These are phyloP conservation scores for Agrochola lychnidis DNA, from an alignment of 2,888 invertebrate genomes.

Conservation along the genomic window DNA sequence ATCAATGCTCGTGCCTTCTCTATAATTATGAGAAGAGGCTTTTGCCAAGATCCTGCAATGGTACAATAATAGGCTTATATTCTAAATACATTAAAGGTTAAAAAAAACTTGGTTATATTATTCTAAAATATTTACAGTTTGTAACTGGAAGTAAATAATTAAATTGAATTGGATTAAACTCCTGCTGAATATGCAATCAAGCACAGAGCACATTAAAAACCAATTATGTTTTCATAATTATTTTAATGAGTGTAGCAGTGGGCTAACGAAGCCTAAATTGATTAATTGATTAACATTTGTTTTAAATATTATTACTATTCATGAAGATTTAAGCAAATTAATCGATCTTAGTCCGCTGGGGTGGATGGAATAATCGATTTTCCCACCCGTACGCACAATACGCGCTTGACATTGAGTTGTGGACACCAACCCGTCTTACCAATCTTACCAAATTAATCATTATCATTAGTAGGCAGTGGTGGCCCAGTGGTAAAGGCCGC, in stretches of 20 bases:
- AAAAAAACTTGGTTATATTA: no score
- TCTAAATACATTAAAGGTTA: no score
- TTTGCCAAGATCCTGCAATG: background rate
- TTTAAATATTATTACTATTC: background rate
- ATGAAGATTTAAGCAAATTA: background rate
- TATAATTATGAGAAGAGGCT: no score
- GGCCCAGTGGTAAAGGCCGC: no score
- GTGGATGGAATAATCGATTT: no score
- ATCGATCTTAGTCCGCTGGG: background rate
- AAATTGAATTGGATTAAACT: background rate
- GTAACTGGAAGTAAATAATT: background rate
- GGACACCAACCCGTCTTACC: background rate
- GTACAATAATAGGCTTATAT: no score
- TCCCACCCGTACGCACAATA: no score
- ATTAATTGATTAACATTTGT: background rate
- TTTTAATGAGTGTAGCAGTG: background rate
- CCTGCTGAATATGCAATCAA: background rate
- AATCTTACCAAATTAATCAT: no score
- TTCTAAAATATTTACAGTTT: background rate
- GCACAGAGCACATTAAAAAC: background rate
- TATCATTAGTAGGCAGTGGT: no score
- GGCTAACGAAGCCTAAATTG: background rate
- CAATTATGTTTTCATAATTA: background rate
- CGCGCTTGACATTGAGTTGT: background rate
- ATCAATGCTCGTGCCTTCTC: no score